Evolutionary conservation across 2,888 invertebrate genomes (phyloP), one percentile per base, ranked within the genome.

Genomic region (Dichetophora obliterata): DNA sequence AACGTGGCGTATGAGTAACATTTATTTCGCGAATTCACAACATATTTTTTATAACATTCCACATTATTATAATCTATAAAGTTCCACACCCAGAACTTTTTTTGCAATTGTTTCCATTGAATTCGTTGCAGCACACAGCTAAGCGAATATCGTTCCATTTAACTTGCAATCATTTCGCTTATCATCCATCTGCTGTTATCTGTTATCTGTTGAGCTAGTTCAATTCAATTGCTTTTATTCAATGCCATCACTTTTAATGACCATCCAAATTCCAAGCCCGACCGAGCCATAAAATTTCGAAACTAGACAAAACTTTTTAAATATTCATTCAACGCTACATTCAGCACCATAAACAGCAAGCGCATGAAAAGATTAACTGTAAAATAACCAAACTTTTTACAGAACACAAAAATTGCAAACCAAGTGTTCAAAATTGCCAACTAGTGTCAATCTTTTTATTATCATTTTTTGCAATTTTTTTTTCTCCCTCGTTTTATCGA

Each of bases 1-100:
- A 59, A 11, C 43, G 48, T n/a, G 43, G 52, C 72, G 72, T 43
- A 59, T 72, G 72, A 59, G 57, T 59, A 22, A 72, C 31, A 19
- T 70, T 43, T 43, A 11, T 11, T 43, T 43, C 43, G 6, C 11
- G 11, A 11, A 43, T 31, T 4, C 43, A 43, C 2, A 43, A 14
- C 43, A 43, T 43, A 1, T 43, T 43, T 11, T n/a, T n/a, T n/a
- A n/a, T n/a, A n/a, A n/a, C n/a, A n/a, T n/a, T n/a, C n/a, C n/a
- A n/a, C 43, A 43, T 43, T 43, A 43, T 14, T n/a, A n/a, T n/a
- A n/a, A n/a, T n/a, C n/a, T n/a, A n/a, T n/a, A n/a, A n/a, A 43
- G 11, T 11, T 11, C 43, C 43, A 43, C 43, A 43, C 43, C 43
- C 11, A 2, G 2, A 43, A 14, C 14, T 43, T 43, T 43, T 43